phyloP scores from a whole-genome alignment of 2,888 invertebrate species.

The Neoscelio sp. region DNA sequence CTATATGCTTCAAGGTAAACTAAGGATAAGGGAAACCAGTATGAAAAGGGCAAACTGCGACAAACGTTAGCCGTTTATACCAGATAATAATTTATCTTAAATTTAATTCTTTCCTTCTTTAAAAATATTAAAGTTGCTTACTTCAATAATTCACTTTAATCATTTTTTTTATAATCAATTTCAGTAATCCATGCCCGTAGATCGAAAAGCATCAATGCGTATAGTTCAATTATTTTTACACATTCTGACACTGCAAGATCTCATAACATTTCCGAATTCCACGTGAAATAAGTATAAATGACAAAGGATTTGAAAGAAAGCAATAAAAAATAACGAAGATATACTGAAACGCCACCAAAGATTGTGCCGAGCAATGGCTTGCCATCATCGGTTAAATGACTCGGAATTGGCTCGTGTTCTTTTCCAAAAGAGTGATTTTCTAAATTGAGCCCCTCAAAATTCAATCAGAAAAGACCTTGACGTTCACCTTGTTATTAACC shows the following conservation, averaged over 20 bases:
- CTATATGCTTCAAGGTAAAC: conserved; percentile 51
- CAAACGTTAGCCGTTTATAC: conserved; percentile 4
- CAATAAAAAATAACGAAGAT: conserved; percentile 77
- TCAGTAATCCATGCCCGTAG: too few relatives aligned
- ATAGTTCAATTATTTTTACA: conserved; percentile 1
- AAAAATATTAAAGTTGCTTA: too few relatives aligned
- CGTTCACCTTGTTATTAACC: background rate
- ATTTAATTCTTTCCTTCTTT: too few relatives aligned
- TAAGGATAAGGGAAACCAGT: conserved; percentile 47
- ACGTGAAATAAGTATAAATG: conserved; percentile 32
- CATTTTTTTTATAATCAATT: too few relatives aligned
- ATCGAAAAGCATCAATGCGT: too few relatives aligned
- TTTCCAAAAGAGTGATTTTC: conserved; percentile 57
- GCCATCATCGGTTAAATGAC: conserved; percentile 74
- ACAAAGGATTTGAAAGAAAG: conserved; percentile 61
- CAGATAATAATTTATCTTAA: conserved; percentile 13
- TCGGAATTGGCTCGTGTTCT: conserved; percentile 74
- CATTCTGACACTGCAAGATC: conserved; percentile 5
- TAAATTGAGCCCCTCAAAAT: conserved; percentile 44
- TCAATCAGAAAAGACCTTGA: background rate
- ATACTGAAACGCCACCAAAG: conserved; percentile 46
- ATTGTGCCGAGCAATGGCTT: conserved; percentile 30
- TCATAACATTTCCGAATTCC: conserved; percentile 17
- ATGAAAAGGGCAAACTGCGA: conserved; percentile 36
- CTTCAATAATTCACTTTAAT: too few relatives aligned